Evolutionary conservation across 2,888 invertebrate genomes (phyloP), one percentile per base, ranked within the genome.

Genomic region (Alitta virens): DNA sequence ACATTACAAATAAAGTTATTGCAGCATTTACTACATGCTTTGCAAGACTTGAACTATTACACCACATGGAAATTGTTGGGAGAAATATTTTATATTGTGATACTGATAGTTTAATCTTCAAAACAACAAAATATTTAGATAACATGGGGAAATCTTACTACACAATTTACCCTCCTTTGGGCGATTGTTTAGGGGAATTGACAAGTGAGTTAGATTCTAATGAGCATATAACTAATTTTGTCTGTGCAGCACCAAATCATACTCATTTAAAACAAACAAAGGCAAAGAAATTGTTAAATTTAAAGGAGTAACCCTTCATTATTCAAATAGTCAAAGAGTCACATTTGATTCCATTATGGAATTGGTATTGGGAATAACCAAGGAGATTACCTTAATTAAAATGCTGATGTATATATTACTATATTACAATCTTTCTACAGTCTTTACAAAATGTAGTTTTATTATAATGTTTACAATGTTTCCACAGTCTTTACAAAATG

Each of bases 201-300:
- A 42, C 42, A 1, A 25, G 25, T 23, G 56, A 56, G 18, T 23
- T 56, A 56, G 23, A 21, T 9, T 24, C 64, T 81, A 65, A 80
- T 77, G 0, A 73, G 80, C 63, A 81, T 81, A 63, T 56, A 80
- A 0, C 42, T 27, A 70, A 75, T 60, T 80, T 78, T 67, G 74
- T 77, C 12, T 70, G 72, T 26, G 77, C 73, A 0, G 81, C 79
- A 76, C 78, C 2, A 81, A 79, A 66, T 78, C 75, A 61, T 78
- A 80, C 63, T 72, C 70, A 0, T 78, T 72, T 60, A 68, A 63
- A 26, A 71, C 76, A 1, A 33, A 42, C 7, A 54, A 61, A 23
- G 59, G 62, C 5, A 62, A 64, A 18, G 62, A 63, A 51, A 64
- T 63, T 5, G 72, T 73, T 55, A 74, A 46, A 64, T 71, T 73